Conservation (phyloP, 2,888 invertebrate genomes). For the Nezara viridula region DNA sequence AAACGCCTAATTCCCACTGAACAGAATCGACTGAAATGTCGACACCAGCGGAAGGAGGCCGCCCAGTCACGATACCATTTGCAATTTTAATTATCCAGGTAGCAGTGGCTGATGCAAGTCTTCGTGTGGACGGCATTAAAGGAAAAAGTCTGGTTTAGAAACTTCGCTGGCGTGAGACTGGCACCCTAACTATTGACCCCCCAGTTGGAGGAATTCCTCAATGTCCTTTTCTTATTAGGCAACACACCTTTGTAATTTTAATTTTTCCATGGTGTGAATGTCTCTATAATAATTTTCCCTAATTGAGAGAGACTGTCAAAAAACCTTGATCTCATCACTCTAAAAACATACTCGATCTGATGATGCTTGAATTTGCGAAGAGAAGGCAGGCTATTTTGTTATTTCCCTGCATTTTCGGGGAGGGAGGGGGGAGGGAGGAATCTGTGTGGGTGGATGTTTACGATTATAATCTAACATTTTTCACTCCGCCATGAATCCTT, state of each 20-base stretch:
- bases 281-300: too few species aligned
- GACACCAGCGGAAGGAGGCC: constrained; percentile 2
- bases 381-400: too few species aligned
- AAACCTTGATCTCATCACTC: too few species aligned
- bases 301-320: too few species aligned
- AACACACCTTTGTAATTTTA: neutral
- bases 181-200: neutral
- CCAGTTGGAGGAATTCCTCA: neutral
- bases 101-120: constrained; percentile 16
- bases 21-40: neutral
- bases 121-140: constrained; percentile 8
- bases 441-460: too few species aligned
- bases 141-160: constrained; percentile 37
- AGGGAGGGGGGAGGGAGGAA: too few species aligned
- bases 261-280: neutral
- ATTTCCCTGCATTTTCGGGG: too few species aligned
- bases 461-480: too few species aligned
- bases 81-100: constrained; percentile 31
- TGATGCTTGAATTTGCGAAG: too few species aligned
- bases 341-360: too few species aligned
- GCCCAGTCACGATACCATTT: constrained; percentile 7
- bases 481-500: too few species aligned
- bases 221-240: neutral
- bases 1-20: neutral
- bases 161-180: neutral